Evolutionary conservation across 2,888 invertebrate genomes (phyloP), one percentile per base, ranked within the genome.

Genomic region (Yponomeuta cagnagella): DNA sequence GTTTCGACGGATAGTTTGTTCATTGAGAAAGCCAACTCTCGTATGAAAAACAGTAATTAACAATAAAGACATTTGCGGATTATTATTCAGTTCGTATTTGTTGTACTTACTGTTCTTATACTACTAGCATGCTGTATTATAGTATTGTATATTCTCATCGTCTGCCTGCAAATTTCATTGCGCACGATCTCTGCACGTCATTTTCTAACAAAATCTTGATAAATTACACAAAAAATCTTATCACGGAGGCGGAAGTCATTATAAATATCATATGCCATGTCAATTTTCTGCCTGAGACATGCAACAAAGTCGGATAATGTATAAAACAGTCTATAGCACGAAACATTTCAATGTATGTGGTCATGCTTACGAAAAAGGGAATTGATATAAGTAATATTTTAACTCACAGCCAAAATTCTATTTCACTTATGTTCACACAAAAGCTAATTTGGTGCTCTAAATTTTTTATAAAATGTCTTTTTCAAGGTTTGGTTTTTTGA

Each of bases 381-480:
- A 64, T 64, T 64, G 64, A 64, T n/a, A 64, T 64, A 31, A 64
- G 15, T 58, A 9, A 58, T 15, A 15, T 15, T 58, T 58, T 58
- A 5, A 43, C 43, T 5, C 43, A 43, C 43, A 58, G 52, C 52
- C 52, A 58, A 58, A 43, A 58, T 58, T 58, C 52, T 5, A 58
- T 12, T 58, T 70, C 71, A 58, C n/a, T 48, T 48, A 66, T 37
- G 71, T 75, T 75, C 76, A 75, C 75, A 76, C 73, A 72, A 75
- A 65, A 76, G 76, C 75, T 37, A 67, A 33, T 67, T 77, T 81
- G 85, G 84, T 85, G 85, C 85, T 86, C 79, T 74, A 72, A 73
- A 71, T 69, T 70, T 76, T 74, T 75, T 74, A 58, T 48, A n/a
- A 68, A 68, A 68, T 48, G n/a, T 48, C 15, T 68, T 68, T 23